Evolutionary conservation across 2,888 invertebrate species (phyloP).

Genomic region (Plebejus melissa): DNA sequence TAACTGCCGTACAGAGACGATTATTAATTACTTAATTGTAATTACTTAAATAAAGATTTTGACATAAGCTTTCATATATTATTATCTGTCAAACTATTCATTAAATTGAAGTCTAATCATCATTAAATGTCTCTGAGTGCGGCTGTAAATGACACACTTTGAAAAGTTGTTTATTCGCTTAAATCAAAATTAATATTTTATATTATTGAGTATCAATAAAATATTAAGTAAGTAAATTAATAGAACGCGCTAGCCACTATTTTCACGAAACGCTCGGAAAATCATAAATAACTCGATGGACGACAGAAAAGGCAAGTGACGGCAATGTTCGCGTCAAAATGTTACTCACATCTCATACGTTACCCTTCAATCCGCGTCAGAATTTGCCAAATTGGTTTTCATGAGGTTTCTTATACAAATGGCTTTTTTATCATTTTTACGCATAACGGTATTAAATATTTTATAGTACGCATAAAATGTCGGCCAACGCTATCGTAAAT

Average conservation of each 20-base stretch:
- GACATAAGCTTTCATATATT: too few species aligned
- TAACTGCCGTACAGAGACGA: too few species aligned
- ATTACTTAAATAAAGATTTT: too few species aligned
- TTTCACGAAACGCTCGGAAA: not conserved
- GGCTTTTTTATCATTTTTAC: slow-evolving; percentile 2
- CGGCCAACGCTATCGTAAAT: not conserved
- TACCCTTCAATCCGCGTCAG: not conserved
- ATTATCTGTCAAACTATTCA: too few species aligned
- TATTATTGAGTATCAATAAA: too few species aligned
- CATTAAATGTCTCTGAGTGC: too few species aligned
- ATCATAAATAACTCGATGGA: not conserved
- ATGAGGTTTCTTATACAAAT: slow-evolving; percentile 9
- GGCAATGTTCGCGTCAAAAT: not conserved
- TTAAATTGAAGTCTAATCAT: too few species aligned
- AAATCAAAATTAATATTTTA: too few species aligned
- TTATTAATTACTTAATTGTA: too few species aligned
- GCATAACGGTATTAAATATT: slow-evolving; percentile 14
- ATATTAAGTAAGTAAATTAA: too few species aligned
- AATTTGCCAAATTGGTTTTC: slow-evolving; percentile 17
- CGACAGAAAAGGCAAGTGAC: not conserved
- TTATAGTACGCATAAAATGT: slow-evolving; percentile 12
- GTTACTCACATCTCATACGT: not conserved
- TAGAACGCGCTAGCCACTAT: not conserved
- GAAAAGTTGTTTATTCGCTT: too few species aligned
- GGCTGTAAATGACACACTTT: too few species aligned